Base-by-base conservation (phyloP, 2,888 invertebrate genomes). In the Agonopterix subpropinquella region DNA sequence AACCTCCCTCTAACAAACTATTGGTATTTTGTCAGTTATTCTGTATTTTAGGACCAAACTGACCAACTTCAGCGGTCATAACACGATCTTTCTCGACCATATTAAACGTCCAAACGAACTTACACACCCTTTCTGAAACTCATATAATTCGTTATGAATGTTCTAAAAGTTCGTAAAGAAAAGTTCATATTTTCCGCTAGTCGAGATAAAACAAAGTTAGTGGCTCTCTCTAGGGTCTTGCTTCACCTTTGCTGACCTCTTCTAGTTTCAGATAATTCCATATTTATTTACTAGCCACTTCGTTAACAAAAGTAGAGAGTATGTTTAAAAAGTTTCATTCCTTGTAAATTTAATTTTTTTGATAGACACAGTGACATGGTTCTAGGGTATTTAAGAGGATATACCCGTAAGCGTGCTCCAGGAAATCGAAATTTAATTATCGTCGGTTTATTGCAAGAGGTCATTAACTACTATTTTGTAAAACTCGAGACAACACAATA, bases 181-280 rank as follows among this genome's bases (percentile, higher is more conserved):
- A 47, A 55, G 53, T 54, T 58, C 53, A 54, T 54, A 56, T 53
- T 56, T 55, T 48, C 52, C 47, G 45, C 45, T 39, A 46, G 47
- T 46, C 15, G 47, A 51, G 56, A 54, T 58, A 54, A 50, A 52
- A 57, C 48, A 47, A 56, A 54, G 54, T 57, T 55, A 47, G 28
- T 28, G 57, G 39, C 51, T 52, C 50, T 43, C 42, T 36, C 11
- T n/a, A n/a, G 39, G n/a, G 39, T n/a, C 39, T 39, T n/a, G 39
- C 39, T n/a, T 28, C 28, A 28, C 28, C 28, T 5, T n/a, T 45
- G 45, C 46, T 46, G 46, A 46, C 46, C 46, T 11, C 45, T 15
- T 45, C 11, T 8, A 37, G 37, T 45, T 37, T 2, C 42, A 36
- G 42, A 47, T 47, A 43, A 47, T 43, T 42, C 15, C 13, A n/a